Conservation (phyloP, 2,797 vertebrate genomes). For the Gambusia yucatana region DNA sequence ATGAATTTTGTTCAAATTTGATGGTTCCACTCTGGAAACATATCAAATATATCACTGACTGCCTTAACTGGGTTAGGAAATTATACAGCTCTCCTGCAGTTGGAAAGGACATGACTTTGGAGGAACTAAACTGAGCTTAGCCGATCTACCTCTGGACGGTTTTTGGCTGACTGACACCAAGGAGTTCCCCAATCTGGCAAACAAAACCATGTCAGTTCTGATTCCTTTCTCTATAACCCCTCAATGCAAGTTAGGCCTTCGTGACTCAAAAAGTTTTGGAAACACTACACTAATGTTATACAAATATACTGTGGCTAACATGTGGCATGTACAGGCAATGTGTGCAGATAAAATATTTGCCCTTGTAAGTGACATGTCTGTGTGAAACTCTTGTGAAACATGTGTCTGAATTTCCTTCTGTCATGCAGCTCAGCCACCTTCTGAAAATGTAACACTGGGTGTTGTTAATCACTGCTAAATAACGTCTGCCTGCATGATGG, state of each 20-base stretch:
- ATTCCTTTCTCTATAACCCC: background rate
- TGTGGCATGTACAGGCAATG: background rate
- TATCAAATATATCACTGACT: too few species aligned
- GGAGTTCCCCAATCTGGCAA: background rate
- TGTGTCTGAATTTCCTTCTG: background rate
- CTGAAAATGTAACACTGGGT: background rate
- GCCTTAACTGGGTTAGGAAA: background rate
- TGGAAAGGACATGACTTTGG: background rate
- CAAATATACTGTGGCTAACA: background rate
- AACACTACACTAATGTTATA: background rate
- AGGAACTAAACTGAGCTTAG: background rate
- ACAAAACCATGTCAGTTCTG: background rate
- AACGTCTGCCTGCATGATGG: background rate
- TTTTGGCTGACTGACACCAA: background rate
- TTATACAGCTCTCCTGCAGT: background rate
- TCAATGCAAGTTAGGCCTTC: background rate
- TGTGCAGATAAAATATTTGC: background rate
- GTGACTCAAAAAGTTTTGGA: background rate
- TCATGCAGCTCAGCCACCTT: background rate
- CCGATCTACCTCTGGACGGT: background rate
- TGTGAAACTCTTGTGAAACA: background rate
- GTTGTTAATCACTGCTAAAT: background rate
- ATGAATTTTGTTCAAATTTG: background rate
- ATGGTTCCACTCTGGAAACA: background rate
- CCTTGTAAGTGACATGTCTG: background rate